Conservation (phyloP, 2,888 invertebrate species). For the Liodrosophila aerea region DNA sequence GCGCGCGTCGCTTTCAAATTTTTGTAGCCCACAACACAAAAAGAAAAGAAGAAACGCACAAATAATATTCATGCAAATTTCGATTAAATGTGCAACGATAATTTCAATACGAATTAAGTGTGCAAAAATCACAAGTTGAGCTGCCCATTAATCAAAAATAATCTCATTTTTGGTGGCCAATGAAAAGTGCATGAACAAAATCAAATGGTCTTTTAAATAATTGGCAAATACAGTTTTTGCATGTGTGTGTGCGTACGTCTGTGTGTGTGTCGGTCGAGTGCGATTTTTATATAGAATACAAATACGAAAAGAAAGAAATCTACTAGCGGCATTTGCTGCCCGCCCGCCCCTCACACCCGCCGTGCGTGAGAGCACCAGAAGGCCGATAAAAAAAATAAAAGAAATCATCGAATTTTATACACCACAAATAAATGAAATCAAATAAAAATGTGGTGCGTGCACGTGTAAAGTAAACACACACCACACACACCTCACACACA, state of each 20-base stretch:
- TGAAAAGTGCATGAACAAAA: conserved; percentile 36
- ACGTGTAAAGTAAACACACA: conserved; percentile 56
- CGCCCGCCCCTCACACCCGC: conserved; percentile 1
- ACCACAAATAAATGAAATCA: conserved; percentile 23
- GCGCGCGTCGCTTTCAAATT: conserved; percentile 58
- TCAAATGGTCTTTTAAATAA: conserved; percentile 36
- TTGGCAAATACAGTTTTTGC: conserved; percentile 50
- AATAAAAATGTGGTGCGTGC: conserved; percentile 67
- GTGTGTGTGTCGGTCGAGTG: conserved; percentile 32
- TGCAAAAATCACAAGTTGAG: conserved; percentile 24
- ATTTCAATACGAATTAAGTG: conserved; percentile 27
- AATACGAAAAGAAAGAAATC: background rate
- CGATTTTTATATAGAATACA: conserved; percentile 31
- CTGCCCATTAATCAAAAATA: conserved; percentile 20
- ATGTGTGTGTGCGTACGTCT: conserved; percentile 20
- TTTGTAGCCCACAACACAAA: conserved; percentile 36
- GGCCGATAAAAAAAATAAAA: conserved; percentile 38
- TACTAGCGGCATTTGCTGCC: conserved; percentile 47
- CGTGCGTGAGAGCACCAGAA: conserved; percentile 39
- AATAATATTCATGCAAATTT: conserved; percentile 16
- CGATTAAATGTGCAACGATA: conserved; percentile 34
- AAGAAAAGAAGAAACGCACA: conserved; percentile 28
- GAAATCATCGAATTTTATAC: conserved; percentile 23
- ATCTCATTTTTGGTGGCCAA: background rate
- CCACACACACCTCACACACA: conserved; percentile 20